Base-by-base conservation (phyloP, 2,113 vertebrate genomes). In the Pelobates fuscus region DNA sequence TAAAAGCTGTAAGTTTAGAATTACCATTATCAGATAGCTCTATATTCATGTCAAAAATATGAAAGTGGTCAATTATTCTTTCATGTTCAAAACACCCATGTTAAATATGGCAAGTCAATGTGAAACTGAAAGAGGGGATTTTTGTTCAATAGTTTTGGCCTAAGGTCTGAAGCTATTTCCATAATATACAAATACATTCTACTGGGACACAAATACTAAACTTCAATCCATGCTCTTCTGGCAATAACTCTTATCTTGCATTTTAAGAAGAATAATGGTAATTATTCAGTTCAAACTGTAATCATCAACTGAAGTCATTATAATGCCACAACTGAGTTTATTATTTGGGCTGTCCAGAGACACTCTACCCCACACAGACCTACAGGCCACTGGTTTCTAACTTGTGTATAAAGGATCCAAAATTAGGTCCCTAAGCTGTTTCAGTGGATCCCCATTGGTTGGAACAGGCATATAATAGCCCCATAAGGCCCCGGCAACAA, bases 81-180 rank as follows among this genome's bases (percentile, higher is more conserved):
- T 93, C 77, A 91, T 89, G 88, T 90, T 89, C 81, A 86, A 82
- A 88, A 79, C 26, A 70, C 69, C 82, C 66, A 81, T 86, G 75
- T 85, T 79, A 80, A 88, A 84, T 84, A 79, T 82, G 75, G 64
- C 77, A 82, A 87, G 91, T 91, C 90, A 90, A 86, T 84, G 84
- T 79, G 84, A 84, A 89, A 80, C 87, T 86, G 84, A 70, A 80
- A 83, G 85, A 88, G 86, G 88, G 85, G 87, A 89, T 82, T 80
- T 78, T 81, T 85, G 89, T 82, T 91, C 90, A 88, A 91, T 89
- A 90, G 82, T 60, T 82, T 78, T 88, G 84, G 89, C 88, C 89
- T 86, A 83, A 88, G 89, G 86, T 90, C 83, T 85, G 77, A 77
- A 82, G 81, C 87, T 84, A 91, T 91, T 88, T 91, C 90, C 88